These are phyloP conservation scores for Reticulitermes lucifugus DNA, from an alignment of 2,888 invertebrate genomes.

Conservation along the genomic window DNA sequence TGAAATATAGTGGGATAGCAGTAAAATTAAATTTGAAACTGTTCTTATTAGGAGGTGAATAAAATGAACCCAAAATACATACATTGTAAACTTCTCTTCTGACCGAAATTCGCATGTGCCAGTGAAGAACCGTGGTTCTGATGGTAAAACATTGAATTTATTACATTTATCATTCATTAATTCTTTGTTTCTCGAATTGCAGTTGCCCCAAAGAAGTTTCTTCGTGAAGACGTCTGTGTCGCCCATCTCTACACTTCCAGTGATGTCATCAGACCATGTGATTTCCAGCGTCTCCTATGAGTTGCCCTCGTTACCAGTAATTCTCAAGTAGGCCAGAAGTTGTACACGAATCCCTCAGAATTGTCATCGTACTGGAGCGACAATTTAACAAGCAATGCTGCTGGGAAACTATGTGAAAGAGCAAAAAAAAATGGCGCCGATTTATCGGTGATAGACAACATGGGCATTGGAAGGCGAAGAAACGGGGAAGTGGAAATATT, in stretches of 20 bases:
- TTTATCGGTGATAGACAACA: background rate
- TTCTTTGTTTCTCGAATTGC: constrained; percentile 6
- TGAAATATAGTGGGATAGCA: too few species aligned
- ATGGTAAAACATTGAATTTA: too few species aligned
- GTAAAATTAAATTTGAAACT: too few species aligned
- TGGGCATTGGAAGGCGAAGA: constrained; percentile 26
- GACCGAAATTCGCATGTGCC: too few species aligned
- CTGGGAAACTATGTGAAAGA: constrained; percentile 15
- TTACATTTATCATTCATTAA: background rate
- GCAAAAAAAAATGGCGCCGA: background rate
- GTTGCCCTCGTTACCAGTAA: constrained; percentile 24
- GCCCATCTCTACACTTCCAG: constrained; percentile 11
- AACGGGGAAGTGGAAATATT: constrained; percentile 23
- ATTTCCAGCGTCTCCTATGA: constrained; percentile 21
- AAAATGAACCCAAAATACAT: too few species aligned
- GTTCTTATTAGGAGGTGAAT: too few species aligned
- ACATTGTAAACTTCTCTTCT: too few species aligned
- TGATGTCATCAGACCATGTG: constrained; percentile 31
- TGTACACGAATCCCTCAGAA: constrained; percentile 15
- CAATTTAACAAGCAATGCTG: background rate
- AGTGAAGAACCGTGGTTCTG: too few species aligned
- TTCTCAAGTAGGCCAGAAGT: constrained; percentile 28
- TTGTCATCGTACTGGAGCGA: background rate
- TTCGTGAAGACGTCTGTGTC: constrained; percentile 30
- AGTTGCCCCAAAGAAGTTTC: constrained; percentile 42